Percentiles rank a stretch among this genome's conserved stretches.
phyloP scores from a whole-genome alignment of 1,140 invertebrate genomes.

The Listronotus oregonensis region DNA sequence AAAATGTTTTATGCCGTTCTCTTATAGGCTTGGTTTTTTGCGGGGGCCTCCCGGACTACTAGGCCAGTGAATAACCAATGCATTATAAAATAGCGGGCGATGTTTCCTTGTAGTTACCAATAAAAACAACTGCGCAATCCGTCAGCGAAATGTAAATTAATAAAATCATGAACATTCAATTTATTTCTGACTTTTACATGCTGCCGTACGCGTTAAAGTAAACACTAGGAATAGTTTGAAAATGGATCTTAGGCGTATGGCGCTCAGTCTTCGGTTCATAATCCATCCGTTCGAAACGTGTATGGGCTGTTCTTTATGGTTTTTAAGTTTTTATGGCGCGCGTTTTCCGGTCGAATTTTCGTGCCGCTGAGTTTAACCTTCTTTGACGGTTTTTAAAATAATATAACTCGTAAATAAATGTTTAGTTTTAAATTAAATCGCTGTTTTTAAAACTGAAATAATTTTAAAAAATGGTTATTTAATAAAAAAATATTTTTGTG shows the following conservation, averaged over 20 bases:
- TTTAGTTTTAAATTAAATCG: no score
- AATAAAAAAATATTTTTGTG: no score
- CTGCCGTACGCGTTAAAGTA: conserved; percentile 36
- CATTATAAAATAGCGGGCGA: no score
- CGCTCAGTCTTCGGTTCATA: conserved; percentile 29
- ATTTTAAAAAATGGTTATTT: no score
- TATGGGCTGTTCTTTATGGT: conserved; percentile 21
- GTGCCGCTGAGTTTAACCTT: conserved; percentile 2
- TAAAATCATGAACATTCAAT: conserved; percentile 35
- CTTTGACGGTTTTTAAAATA: neutral
- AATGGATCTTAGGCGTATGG: conserved; percentile 30
- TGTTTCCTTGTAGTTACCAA: conserved; percentile 2
- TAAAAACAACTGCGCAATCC: conserved; percentile 29
- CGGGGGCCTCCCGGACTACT: no score
- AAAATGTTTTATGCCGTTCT: no score
- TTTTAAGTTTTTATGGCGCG: conserved; percentile 5
- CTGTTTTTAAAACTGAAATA: no score
- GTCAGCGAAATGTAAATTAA: conserved; percentile 34
- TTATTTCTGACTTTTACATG: conserved; percentile 44
- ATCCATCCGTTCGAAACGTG: conserved; percentile 24
- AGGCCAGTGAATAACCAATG: no score
- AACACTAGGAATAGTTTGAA: conserved; percentile 40
- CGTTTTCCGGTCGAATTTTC: neutral
- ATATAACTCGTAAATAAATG: no score
- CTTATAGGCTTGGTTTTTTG: no score